These are phyloP conservation scores for Norana najaformis DNA, from an alignment of 2,888 invertebrate genomes.

Conservation along the genomic window DNA sequence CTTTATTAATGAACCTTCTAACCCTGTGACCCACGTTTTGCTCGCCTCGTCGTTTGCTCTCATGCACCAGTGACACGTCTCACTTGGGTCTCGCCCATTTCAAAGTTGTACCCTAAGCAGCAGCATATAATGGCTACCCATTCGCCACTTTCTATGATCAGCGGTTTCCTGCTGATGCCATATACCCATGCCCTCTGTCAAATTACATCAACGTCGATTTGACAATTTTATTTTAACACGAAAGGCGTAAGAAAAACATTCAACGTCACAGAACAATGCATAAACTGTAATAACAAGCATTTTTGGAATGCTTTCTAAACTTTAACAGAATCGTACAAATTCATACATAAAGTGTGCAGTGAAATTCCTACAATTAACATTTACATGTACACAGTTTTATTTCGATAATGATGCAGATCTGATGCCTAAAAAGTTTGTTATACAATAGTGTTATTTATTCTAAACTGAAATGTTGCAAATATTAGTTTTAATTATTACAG, in stretches of 20 bases:
- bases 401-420: background rate
- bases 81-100: background rate
- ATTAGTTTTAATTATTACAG: background rate
- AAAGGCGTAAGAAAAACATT: background rate
- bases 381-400: background rate
- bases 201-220: background rate
- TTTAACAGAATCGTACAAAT: background rate
- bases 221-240: background rate
- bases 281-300: background rate
- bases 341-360: background rate
- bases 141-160: background rate
- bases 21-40: background rate
- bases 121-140: background rate
- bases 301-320: background rate
- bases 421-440: too few relatives aligned
- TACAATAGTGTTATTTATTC: too few relatives aligned
- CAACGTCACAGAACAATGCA: background rate
- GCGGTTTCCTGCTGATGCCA: background rate
- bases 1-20: too few relatives aligned
- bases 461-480: background rate
- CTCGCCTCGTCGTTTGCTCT: background rate
- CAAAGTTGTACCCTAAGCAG: background rate
- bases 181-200: background rate
- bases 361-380: background rate
- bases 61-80: too few relatives aligned